Base-by-base conservation (phyloP, 1,140 invertebrate species). In the Cyclina sinensis region DNA sequence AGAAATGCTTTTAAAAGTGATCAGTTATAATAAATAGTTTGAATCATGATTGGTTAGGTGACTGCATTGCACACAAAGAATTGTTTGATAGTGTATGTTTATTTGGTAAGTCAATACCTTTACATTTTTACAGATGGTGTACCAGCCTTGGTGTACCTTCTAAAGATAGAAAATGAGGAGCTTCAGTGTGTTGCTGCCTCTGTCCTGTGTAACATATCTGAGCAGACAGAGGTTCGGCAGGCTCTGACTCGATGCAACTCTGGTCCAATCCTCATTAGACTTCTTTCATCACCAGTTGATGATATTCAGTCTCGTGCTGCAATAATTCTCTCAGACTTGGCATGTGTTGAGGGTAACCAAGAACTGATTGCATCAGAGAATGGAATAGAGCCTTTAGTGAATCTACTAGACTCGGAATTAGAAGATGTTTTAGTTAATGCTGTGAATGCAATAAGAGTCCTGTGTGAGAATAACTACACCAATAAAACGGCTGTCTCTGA, bases 391-490 rank as follows among this genome's bases (percentile, higher is more conserved):
- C 93, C 94, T 11, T 83, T 95, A 62, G 92, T 95, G 4, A 90
- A 92, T 79, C 76, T 95, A 16, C 76, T 96, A 35, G 93, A 95
- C 59, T 95, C 94, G 0, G 92, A 95, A 37, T 82, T 95, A 21
- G 95, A 95, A 68, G 95, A 95, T 88, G 94, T 96, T 0, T 84
- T 95, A 43, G 94, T 95, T 14, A 95, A 96, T 90, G 92, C 94
- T 0, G 94, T 95, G 5, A 95, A 95, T 80, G 95, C 95, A 7
- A 92, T 96, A 18, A 87, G 94, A 16, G 94, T 95, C 1, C 68
- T 95, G 21, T 95, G 95, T 91, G 81, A 89, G n/a, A 89, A 91
- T 24, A 95, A 95, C 79, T 35, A 27, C 7, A 79, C 35, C 4
- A 96, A 95, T 85, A 95, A 96, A 88, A 89, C 92, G 18, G 92